Evolutionary conservation across 2,113 vertebrate species (phyloP), one percentile per base, ranked within the genome.

Genomic region (Ailuropoda melanoleuca): DNA sequence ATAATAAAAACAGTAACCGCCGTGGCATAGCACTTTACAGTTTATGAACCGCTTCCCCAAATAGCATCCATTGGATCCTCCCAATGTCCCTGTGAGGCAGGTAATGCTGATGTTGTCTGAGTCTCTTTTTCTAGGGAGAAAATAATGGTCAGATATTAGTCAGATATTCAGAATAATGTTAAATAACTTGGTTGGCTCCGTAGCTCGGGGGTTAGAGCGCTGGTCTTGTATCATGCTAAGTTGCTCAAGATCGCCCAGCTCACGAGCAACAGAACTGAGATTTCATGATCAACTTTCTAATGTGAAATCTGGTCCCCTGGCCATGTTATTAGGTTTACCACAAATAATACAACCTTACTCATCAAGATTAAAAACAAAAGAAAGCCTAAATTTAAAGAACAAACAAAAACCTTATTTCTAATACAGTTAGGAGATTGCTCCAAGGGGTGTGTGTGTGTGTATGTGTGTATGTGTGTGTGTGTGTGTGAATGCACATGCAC

Each of bases 241-340:
- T 96, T 84, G 12, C 29, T 9, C 26, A 64, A 93, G 48, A 80
- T 84, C 60, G 74, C 53, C 94, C 74, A 87, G 46, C 93, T 92
- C 26, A 48, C 88, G 43, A 81, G 34, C 70, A 80, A 88, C 19
- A 43, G 68, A 88, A 24, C 50, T 56, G 66, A 58, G n/a, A 93
- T 53, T 90, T 87, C 48, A 31, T 34, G 60, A 37, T 75, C 81
- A 62, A 80, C 96, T 89, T 97, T 78, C 83, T 77, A 75, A 94
- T 21, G 46, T 78, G 53, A 92, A 88, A 74, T 82, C 26, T 86
- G 46, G 21, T 29, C 11, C 43, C n/a, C n/a, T 50, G 24, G 58
- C 19, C 53, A 91, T 46, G 55, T 17, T 31, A 19, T 83, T 96
- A 64, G 56, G 53, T 17, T 95, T 93, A 64, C 53, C 6, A 43